A percentile compares a stretch with the other conserved stretches of the same genome.
Evolutionary conservation across 2,888 invertebrate genomes (phyloP).

Genomic region (Erannis defoliaria): DNA sequence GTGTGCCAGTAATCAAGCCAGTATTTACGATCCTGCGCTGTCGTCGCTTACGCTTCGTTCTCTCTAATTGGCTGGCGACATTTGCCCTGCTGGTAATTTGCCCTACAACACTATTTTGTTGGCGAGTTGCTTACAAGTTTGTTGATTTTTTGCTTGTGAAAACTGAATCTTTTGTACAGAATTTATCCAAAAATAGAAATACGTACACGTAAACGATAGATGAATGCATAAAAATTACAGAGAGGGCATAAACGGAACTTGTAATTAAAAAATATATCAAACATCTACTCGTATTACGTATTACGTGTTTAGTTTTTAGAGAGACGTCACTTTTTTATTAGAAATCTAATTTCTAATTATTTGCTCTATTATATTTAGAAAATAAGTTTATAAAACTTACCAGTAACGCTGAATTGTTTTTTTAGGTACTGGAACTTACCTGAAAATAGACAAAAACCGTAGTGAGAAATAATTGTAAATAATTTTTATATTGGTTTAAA

Average conservation of each 20-base stretch:
- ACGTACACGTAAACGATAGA: too few species aligned
- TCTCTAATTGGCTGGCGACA: constrained; percentile 29
- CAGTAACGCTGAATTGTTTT: background rate
- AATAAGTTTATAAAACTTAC: constrained; percentile 1
- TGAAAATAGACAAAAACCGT: constrained; percentile 6
- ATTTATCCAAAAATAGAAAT: too few species aligned
- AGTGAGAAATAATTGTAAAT: background rate
- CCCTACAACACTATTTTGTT: background rate
- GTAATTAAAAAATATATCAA: too few species aligned
- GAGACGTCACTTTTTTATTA: background rate
- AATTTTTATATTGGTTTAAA: background rate
- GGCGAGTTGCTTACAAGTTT: constrained; percentile 2
- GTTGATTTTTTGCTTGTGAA: background rate
- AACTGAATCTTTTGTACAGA: too few species aligned
- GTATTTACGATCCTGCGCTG: constrained; percentile 29
- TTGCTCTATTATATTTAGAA: too few species aligned
- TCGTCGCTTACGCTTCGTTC: constrained; percentile 22
- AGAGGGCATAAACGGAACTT: too few species aligned
- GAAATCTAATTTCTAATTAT: too few species aligned
- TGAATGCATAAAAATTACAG: too few species aligned
- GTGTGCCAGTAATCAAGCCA: constrained; percentile 23
- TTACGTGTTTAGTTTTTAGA: background rate
- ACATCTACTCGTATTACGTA: too few species aligned
- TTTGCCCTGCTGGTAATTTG: constrained; percentile 4
- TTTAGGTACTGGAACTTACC: constrained; percentile 8